These are phyloP conservation scores for Vollenhovia emeryi DNA, from an alignment of 1,140 invertebrate genomes.

Conservation along the genomic window DNA sequence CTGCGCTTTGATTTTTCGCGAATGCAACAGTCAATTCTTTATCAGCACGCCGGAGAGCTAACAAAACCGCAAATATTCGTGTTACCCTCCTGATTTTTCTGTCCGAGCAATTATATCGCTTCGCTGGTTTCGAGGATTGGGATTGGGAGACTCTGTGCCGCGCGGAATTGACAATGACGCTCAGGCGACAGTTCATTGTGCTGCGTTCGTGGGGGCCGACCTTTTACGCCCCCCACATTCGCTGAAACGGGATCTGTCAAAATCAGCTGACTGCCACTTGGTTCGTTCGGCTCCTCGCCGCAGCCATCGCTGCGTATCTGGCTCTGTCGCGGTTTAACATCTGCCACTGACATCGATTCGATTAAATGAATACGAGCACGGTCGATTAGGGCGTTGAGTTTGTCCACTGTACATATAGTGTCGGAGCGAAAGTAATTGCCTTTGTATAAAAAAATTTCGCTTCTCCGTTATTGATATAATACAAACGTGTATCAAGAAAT, in stretches of 20 bases:
- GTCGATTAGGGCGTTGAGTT: constrained; percentile 41
- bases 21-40: background rate
- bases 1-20: background rate
- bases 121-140: background rate
- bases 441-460: background rate
- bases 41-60: background rate
- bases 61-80: background rate
- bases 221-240: constrained; percentile 25
- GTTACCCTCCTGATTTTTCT: constrained; percentile 10
- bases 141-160: constrained; percentile 4
- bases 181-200: constrained; percentile 52
- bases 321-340: constrained; percentile 46
- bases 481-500: background rate
- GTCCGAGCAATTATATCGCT: constrained; percentile 12
- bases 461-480: background rate
- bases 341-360: constrained; percentile 60
- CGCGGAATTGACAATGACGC: constrained; percentile 55
- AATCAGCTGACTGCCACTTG: constrained; percentile 74
- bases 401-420: background rate
- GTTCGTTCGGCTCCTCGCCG: constrained; percentile 50
- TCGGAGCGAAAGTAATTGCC: background rate
- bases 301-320: constrained; percentile 25
- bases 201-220: background rate
- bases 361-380: constrained; percentile 24
- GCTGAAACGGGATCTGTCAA: constrained; percentile 68